Percentiles rank a stretch among this genome's conserved stretches.
Evolutionary conservation across 64 coral and sea anemone genomes (phyloP).

Genomic region (Actinia equina): DNA sequence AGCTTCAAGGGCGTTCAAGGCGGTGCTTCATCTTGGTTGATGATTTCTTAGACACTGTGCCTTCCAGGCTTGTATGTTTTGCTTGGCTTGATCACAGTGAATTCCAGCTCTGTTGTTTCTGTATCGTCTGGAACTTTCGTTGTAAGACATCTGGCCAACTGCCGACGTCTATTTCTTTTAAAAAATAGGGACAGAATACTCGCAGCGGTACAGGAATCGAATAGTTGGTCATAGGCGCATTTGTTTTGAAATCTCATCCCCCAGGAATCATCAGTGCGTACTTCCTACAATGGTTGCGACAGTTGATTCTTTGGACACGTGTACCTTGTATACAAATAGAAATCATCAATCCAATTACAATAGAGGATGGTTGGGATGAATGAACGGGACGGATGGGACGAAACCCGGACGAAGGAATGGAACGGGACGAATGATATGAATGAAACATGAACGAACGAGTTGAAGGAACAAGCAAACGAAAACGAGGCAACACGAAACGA

Average conservation of each 20-base stretch:
- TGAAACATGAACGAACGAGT: too few relatives aligned
- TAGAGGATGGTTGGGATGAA: too few relatives aligned
- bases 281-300: constrained; percentile 26
- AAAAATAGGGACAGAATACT: constrained; percentile 26
- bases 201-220: constrained; percentile 46
- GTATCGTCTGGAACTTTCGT: constrained; percentile 27
- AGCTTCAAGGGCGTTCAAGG: constrained; percentile 12
- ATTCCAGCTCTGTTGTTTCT: constrained; percentile 32
- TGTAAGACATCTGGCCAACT: constrained; percentile 28
- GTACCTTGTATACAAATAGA: constrained; percentile 1
- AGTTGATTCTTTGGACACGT: constrained; percentile 4
- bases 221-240: constrained; percentile 42
- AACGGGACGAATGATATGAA: too few relatives aligned
- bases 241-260: constrained; percentile 9
- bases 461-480: background rate
- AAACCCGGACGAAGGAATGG: too few relatives aligned
- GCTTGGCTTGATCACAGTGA: constrained; percentile 44
- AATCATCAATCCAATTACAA: background rate
- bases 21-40: too few relatives aligned
- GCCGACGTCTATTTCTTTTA: constrained; percentile 34
- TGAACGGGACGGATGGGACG: too few relatives aligned
- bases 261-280: constrained; percentile 15
- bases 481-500: background rate
- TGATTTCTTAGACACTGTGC: too few relatives aligned
- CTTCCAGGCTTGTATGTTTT: too few relatives aligned